These are phyloP conservation scores for Tipula vernalis DNA, from an alignment of 2,888 invertebrate species.

Conservation along the genomic window DNA sequence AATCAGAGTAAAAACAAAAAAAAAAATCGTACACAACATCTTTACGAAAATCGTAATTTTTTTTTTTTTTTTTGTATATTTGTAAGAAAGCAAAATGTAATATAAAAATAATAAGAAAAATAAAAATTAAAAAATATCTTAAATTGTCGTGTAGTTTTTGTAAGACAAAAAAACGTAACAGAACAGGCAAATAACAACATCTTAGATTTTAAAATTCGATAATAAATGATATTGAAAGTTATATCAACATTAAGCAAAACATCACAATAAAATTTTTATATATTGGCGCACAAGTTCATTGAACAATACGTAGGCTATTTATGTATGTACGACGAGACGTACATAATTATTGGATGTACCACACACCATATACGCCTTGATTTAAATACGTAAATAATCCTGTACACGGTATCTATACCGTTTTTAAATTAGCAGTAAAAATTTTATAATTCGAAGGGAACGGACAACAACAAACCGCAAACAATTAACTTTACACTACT, in stretches of 20 bases:
- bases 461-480: neutral
- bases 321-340: neutral
- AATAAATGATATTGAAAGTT: slow-evolving; percentile 4
- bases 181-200: neutral
- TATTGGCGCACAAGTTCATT: neutral
- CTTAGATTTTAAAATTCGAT: neutral
- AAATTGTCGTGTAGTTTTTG: neutral
- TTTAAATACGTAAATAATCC: neutral
- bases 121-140: neutral
- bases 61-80: too few species aligned
- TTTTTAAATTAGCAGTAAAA: neutral
- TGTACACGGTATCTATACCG: neutral
- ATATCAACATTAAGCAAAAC: neutral
- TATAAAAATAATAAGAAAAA: neutral
- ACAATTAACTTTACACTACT: neutral
- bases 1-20: neutral
- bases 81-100: neutral
- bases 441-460: neutral
- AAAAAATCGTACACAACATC: neutral
- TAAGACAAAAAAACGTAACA: neutral
- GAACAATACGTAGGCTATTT: neutral
- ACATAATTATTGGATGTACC: neutral
- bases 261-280: neutral
- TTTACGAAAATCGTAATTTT: neutral
- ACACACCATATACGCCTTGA: neutral